Evolutionary conservation across 2,113 vertebrate genomes (phyloP).

Genomic region (Dicaeum eximium): DNA sequence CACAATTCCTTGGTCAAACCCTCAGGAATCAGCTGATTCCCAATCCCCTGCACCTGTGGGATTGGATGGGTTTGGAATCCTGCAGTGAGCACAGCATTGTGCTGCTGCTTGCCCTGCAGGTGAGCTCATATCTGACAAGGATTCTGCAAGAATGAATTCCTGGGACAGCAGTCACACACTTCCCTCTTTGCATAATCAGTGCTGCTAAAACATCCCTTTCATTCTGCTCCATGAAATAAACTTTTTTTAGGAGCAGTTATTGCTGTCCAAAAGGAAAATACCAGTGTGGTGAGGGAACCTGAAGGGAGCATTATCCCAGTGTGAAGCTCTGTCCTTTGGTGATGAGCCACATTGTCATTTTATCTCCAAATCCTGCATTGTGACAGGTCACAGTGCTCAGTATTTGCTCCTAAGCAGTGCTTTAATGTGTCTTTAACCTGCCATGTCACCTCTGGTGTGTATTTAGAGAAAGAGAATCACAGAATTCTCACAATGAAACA

Average conservation of each 20-base stretch:
- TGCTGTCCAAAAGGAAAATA: background rate
- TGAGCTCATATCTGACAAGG: background rate
- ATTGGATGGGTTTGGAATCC: background rate
- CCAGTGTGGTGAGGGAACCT: background rate
- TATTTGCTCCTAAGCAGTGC: background rate
- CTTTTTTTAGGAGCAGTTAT: background rate
- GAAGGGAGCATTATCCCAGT: background rate
- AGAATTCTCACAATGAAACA: background rate
- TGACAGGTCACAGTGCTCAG: accelerated
- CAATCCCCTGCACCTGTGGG: background rate
- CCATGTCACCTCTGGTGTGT: background rate
- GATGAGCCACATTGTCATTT: background rate
- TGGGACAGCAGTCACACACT: background rate
- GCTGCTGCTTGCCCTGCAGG: background rate
- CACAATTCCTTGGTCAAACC: background rate
- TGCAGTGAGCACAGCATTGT: background rate
- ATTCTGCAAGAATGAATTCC: background rate
- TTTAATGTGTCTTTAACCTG: background rate
- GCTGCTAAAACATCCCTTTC: background rate
- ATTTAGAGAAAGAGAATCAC: background rate
- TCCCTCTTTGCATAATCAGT: background rate
- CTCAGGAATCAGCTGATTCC: background rate
- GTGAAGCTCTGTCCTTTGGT: background rate
- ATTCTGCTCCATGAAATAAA: background rate
- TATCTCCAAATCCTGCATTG: background rate